Evolutionary conservation across 2,888 invertebrate species (phyloP).

Genomic region (Macrosoma leucophasiata): DNA sequence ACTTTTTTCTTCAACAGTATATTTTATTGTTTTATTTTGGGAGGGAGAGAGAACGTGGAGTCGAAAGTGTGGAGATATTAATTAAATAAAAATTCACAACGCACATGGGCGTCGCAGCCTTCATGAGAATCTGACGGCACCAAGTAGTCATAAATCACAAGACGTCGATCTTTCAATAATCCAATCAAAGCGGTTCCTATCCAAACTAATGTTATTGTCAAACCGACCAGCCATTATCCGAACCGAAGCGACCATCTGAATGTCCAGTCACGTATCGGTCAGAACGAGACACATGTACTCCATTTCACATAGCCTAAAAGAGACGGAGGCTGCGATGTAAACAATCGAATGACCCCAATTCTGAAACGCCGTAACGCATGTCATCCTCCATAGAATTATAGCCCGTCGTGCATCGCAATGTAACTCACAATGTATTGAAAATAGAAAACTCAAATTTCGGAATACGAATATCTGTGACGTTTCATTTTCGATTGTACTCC

Average conservation of each 20-base stretch:
- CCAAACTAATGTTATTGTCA: constrained; percentile 69
- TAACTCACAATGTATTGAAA: too few species aligned
- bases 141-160: constrained; percentile 45
- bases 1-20: too few species aligned
- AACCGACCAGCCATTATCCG: constrained; percentile 60
- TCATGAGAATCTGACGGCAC: constrained; percentile 18
- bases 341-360: constrained; percentile 36
- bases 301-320: constrained; percentile 28
- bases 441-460: constrained; percentile 12
- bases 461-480: constrained; percentile 14
- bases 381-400: too few species aligned
- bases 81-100: not conserved
- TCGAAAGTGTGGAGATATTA: too few species aligned
- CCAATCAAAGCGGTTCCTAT: constrained; percentile 62
- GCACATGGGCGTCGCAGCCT: constrained; percentile 4
- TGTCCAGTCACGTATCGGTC: constrained; percentile 60
- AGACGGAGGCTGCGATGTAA: constrained; percentile 43
- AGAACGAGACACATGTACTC: constrained; percentile 29
- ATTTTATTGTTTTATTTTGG: too few species aligned
- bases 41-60: too few species aligned
- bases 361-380: constrained; percentile 28
- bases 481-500: constrained; percentile 1
- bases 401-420: too few species aligned
- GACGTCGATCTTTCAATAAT: constrained; percentile 66
- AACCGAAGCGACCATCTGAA: constrained; percentile 54